Evolutionary conservation across 1,140 invertebrate species (phyloP).

Genomic region (Pseudomyrmex dendroicus): DNA sequence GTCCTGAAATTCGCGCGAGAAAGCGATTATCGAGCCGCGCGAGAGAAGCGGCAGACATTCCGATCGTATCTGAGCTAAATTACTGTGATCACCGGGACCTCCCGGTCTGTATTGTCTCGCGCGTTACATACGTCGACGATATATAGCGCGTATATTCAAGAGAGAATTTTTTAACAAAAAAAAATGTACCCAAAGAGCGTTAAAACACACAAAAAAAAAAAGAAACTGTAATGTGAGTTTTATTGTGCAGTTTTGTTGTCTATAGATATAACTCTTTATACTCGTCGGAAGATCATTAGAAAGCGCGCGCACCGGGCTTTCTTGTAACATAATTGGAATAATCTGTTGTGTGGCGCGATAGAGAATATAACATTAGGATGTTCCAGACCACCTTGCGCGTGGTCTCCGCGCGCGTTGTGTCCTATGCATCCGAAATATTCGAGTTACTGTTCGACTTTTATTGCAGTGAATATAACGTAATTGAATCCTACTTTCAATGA

Average conservation of each 20-base stretch:
- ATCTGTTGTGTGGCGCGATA: not conserved
- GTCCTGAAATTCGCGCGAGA: conserved; percentile 16
- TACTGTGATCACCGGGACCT: too few species aligned
- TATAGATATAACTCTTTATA: not conserved
- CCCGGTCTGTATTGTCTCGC: too few species aligned
- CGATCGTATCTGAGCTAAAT: conserved; percentile 1
- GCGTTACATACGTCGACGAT: too few species aligned
- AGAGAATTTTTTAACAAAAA: not conserved
- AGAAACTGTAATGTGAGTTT: too few species aligned
- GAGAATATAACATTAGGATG: not conserved
- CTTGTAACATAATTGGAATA: conserved; percentile 18
- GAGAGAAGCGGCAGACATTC: conserved; percentile 21
- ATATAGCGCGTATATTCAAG: not conserved
- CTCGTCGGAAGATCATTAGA: not conserved
- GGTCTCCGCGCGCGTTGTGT: not conserved
- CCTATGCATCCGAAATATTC: conserved; percentile 19
- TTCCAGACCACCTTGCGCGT: not conserved
- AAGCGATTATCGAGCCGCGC: conserved; percentile 41
- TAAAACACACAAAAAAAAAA: not conserved
- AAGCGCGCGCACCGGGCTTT: not conserved
- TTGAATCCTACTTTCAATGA: conserved; percentile 48
- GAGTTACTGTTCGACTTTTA: conserved; percentile 13
- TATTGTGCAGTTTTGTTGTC: not conserved
- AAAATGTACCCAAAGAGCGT: not conserved
- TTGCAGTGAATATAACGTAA: conserved; percentile 4